Base-by-base conservation (phyloP, 2,113 vertebrate species). In the Hippocampus guttulatus region DNA sequence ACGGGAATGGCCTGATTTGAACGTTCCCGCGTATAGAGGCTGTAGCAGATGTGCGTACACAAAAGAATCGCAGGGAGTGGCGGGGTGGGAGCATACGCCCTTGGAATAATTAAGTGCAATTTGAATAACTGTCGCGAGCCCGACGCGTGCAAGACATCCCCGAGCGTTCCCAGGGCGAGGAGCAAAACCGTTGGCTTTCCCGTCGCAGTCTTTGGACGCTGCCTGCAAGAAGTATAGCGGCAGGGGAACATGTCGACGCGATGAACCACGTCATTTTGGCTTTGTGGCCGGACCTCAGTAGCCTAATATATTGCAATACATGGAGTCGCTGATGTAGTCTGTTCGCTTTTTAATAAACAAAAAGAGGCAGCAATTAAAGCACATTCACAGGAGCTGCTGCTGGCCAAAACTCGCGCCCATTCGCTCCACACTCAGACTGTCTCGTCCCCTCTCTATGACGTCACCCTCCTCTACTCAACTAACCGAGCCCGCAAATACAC, bases 51-150 rank as follows among this genome's bases (percentile, higher is more conserved):
- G 92, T 72, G 76, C 20, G 23, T 57, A 49, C 1, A 91, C 88
- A 91, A 91, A 80, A 71, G 84, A 83, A 38, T 8, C 33, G 33
- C 33, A 38, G 58, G 38, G 21, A 38, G 62, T 20, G 30, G 61
- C 10, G 33, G 41, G 21, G 41, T n/a, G 40, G 63, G 20, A 20
- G 38, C 76, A 71, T 67, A 81, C 83, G 79, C 62, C 77, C 86
- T 67, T 71, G 85, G 75, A 84, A 85, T 90, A 87, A 91, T 84
- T 71, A 79, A 83, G 79, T 57, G 43, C 73, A 77, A 92, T 93
- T 92, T 92, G 91, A 93, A 93, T 93, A 93, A 93, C 92, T 92
- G 92, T 89, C 92, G 86, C 89, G 88, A 79, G 87, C 73, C 85
- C 20, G 91, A 85, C 92, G 91, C 91, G 92, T 93, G 92, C 91